Conservation (phyloP, 2,113 vertebrate species). For the Ochotona princeps region DNA sequence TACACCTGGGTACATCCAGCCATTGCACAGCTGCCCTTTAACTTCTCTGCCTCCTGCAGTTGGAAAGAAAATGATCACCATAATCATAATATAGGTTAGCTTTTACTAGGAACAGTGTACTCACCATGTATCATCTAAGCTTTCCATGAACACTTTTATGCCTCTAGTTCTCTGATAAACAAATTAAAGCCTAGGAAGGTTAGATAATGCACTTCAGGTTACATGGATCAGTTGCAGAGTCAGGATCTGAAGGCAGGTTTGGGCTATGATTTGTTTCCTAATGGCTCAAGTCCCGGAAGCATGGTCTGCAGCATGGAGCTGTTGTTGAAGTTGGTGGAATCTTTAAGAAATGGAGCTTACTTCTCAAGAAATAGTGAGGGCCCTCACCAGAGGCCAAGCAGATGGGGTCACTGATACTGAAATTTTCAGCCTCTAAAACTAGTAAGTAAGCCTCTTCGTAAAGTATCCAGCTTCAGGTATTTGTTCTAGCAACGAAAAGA, state of each 20-base stretch:
- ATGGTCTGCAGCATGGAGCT: too few relatives aligned
- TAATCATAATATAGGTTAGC: not conserved
- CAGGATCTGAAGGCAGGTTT: not conserved
- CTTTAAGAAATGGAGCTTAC: too few relatives aligned
- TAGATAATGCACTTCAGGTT: not conserved
- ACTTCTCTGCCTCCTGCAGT: not conserved
- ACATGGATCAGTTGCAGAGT: not conserved
- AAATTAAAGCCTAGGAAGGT: not conserved
- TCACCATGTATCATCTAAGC: not conserved
- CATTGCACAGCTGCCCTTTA: not conserved
- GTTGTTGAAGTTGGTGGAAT: too few relatives aligned
- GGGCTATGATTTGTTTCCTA: too few relatives aligned
- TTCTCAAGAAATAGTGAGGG: too few relatives aligned
- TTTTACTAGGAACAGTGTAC: not conserved
- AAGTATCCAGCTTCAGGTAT: too few relatives aligned
- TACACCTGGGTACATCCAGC: not conserved
- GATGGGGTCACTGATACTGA: too few relatives aligned
- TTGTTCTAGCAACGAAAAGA: too few relatives aligned
- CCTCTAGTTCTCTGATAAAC: not conserved
- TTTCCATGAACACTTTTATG: not conserved
- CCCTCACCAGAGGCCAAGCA: too few relatives aligned
- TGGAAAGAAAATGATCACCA: not conserved
- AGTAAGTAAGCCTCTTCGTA: too few relatives aligned
- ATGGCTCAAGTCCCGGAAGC: too few relatives aligned
- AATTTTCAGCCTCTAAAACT: too few relatives aligned